Percentiles rank a stretch among this genome's conserved stretches.
Evolutionary conservation across 2,113 vertebrate genomes (phyloP).

Genomic region (Platysteira castanea): DNA sequence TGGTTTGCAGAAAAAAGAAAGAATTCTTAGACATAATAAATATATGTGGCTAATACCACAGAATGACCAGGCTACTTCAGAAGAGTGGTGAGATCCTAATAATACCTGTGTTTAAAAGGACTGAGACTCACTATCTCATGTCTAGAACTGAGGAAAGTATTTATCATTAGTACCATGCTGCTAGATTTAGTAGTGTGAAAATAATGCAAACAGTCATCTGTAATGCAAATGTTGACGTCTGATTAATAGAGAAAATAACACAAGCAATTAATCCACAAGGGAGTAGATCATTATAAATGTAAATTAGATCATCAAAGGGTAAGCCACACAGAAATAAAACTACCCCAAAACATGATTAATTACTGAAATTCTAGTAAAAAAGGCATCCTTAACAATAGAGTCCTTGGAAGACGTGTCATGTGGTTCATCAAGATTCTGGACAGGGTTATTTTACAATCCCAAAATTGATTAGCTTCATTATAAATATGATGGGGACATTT

Average conservation of each 20-base stretch:
- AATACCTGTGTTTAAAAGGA: not conserved
- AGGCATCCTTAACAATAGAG: conserved; percentile 1
- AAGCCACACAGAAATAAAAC: conserved; percentile 46
- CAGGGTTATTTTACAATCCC: not conserved
- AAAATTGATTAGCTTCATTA: conserved; percentile 26
- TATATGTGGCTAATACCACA: not conserved
- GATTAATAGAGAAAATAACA: conserved; percentile 62
- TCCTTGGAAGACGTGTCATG: not conserved
- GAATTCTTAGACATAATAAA: not conserved
- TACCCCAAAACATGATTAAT: conserved; percentile 39
- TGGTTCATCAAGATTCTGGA: conserved; percentile 22
- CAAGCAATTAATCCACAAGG: conserved; percentile 40
- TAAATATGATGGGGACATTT: not conserved
- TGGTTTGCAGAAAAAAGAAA: not conserved
- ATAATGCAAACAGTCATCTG: conserved; percentile 22
- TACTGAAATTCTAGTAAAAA: conserved; percentile 31
- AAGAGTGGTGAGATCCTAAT: not conserved
- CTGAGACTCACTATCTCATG: not conserved
- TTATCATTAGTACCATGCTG: not conserved
- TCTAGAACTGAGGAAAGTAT: not conserved
- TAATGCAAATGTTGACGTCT: conserved; percentile 55
- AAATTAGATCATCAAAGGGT: conserved; percentile 63
- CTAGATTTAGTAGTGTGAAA: conserved; percentile 31
- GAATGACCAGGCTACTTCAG: not conserved
- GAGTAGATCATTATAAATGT: conserved; percentile 43